A percentile compares a stretch with the other conserved stretches of the same genome.
Conservation (phyloP, 2,888 invertebrate genomes). For the Gymnoscelis rufifasciata region DNA sequence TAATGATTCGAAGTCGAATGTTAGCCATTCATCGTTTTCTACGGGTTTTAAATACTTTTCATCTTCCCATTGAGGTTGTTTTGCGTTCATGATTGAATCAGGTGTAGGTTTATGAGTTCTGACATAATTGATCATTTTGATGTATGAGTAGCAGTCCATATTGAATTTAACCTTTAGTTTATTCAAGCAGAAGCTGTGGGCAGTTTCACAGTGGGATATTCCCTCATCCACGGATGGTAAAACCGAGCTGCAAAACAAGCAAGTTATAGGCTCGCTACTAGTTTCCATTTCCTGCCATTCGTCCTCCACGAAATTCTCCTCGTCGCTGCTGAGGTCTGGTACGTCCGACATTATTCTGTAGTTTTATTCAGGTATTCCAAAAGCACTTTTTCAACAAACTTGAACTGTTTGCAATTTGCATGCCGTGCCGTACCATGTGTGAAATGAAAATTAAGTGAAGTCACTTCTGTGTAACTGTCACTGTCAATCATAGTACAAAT, state of each 20-base stretch:
- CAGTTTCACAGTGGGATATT: conserved; percentile 81
- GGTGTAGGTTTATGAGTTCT: conserved; percentile 80
- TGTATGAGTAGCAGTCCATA: conserved; percentile 90
- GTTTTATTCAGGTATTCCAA: background rate
- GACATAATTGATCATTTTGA: conserved; percentile 89
- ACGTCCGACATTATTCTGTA: conserved; percentile 60
- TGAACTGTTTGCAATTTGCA: too few species aligned
- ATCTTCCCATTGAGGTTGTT: conserved; percentile 82
- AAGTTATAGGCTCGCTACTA: conserved; percentile 65
- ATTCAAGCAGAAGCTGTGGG: conserved; percentile 83
- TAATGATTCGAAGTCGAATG: conserved; percentile 84
- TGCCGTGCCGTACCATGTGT: too few species aligned
- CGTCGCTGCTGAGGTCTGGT: conserved; percentile 73
- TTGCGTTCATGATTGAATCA: conserved; percentile 74
- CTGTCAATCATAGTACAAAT: too few species aligned
- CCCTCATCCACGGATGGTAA: conserved; percentile 81
- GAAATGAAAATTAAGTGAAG: too few species aligned
- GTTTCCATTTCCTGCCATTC: conserved; percentile 75
- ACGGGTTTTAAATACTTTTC: conserved; percentile 89
- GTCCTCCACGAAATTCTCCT: conserved; percentile 69
- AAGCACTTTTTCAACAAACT: background rate
- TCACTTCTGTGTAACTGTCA: too few species aligned
- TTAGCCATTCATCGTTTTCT: conserved; percentile 89
- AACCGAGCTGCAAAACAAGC: conserved; percentile 85
- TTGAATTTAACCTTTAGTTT: conserved; percentile 82